A percentile compares a stretch with the other conserved stretches of the same genome.
phyloP scores from a whole-genome alignment of 2,113 vertebrate genomes.

The Ploceus nigricollis region DNA sequence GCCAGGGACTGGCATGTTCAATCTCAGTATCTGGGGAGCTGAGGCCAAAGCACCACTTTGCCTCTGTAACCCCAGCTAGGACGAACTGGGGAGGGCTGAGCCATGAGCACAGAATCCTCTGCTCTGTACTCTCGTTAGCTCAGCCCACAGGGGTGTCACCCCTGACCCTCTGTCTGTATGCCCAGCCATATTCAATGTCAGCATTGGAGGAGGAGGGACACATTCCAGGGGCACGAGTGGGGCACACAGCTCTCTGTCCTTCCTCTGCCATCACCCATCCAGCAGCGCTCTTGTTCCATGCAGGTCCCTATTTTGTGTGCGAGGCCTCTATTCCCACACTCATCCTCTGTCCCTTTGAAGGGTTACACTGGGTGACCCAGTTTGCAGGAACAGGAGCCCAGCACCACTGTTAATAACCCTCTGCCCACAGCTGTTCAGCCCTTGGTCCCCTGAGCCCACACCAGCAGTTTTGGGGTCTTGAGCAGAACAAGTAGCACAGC shows the following conservation, averaged over 20 bases:
- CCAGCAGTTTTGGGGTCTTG: not conserved
- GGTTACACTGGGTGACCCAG: constrained; percentile 38
- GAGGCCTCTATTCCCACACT: not conserved
- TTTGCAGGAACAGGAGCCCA: not conserved
- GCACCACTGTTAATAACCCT: not conserved
- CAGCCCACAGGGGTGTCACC: rapidly evolving
- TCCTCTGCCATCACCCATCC: rapidly evolving
- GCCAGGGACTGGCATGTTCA: not conserved
- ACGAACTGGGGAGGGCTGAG: not conserved
- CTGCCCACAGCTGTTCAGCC: not conserved
- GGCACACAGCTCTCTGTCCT: not conserved
- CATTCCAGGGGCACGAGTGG: rapidly evolving
- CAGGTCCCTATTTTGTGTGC: rapidly evolving
- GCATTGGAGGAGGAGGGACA: not conserved
- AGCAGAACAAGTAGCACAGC: not conserved
- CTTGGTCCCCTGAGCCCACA: not conserved
- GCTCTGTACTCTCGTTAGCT: not conserved
- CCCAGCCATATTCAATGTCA: rapidly evolving
- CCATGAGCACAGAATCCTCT: not conserved
- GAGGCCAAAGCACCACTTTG: not conserved
- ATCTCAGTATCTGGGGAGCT: not conserved
- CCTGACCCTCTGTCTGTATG: not conserved
- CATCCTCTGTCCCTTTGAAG: not conserved
- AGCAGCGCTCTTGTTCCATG: rapidly evolving
- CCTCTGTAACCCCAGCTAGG: not conserved